Base-by-base conservation (phyloP, 2,113 vertebrate genomes). In the Leptobrachium leishanense region DNA sequence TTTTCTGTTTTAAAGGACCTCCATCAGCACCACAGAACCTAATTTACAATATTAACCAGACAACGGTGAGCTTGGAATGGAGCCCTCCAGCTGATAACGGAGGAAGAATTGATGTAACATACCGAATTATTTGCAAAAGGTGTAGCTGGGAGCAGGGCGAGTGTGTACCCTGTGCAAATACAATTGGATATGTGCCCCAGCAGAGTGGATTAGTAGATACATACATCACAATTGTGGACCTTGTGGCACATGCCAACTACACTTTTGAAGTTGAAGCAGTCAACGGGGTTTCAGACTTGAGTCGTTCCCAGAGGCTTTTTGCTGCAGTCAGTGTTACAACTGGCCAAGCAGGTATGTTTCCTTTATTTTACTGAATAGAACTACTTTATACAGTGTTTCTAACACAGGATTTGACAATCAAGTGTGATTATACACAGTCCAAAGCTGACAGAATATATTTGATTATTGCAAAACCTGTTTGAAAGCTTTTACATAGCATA, bases 31-130 rank as follows among this genome's bases (percentile, higher is more conserved):
- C 98, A 39, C 97, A 98, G 89, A 98, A 99, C 90, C 94, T 99
- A 85, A 97, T 99, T 90, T 99, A 97, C 92, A 99, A 98, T 90
- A 99, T 98, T 92, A 99, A 99, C 91, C 97, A 99, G 90, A 99
- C 97, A 82, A 96, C 95, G 0, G 95, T 99, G 64, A 95, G 92
- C 88, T 91, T 99, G 87, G 98, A 99, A 86, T 99, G 97, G 98
- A 94, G 92, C 87, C 97, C 96, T 64, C 96, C 98, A 5, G 97
- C 96, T 0, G 98, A 99, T 89, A 94, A 93, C 0, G 97, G 97
- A 0, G 97, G 98, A 80, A 95, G 97, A 67, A 95, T 92, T 0
- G 98, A 99, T n/a, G 96, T 98, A 85, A 98, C 94, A 84, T 98
- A 98, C 92, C 90, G 97, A 85, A 90, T 98, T 79, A 77, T 97